These are phyloP conservation scores for Labeo rohita DNA, from an alignment of 2,113 vertebrate species.

Conservation along the genomic window DNA sequence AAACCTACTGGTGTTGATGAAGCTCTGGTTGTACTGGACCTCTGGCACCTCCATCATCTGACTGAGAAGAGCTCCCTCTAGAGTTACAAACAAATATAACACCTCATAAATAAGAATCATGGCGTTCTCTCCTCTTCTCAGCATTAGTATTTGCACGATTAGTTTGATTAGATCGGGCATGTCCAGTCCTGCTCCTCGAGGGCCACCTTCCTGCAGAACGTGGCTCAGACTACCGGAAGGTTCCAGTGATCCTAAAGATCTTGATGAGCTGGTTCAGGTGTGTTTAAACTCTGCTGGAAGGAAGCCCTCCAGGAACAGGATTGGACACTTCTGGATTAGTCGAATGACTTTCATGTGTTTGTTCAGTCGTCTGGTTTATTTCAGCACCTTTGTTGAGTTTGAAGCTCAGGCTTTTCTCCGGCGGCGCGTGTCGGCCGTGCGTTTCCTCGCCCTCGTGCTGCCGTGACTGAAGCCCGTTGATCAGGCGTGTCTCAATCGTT, in stretches of 20 bases:
- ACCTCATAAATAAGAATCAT: not conserved
- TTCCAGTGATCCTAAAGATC: not conserved
- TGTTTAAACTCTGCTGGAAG: not conserved
- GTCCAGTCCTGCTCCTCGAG: not conserved
- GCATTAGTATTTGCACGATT: not conserved
- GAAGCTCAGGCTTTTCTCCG: slow-evolving; percentile 60
- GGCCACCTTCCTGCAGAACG: not conserved
- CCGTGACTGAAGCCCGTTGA: slow-evolving; percentile 61
- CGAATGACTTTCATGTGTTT: not conserved
- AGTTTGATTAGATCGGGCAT: not conserved
- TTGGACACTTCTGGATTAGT: not conserved
- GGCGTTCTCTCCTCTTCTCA: not conserved
- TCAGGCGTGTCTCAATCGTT: not conserved
- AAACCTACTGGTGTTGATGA: slow-evolving; percentile 65
- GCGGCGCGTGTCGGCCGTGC: not conserved
- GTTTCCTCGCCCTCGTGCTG: not conserved
- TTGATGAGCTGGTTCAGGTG: not conserved
- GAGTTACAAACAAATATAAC: slow-evolving; percentile 32
- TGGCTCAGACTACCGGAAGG: not conserved
- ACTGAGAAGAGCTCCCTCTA: slow-evolving; percentile 75
- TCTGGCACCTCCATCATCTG: slow-evolving; percentile 62
- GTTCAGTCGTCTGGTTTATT: not conserved
- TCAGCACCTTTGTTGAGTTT: slow-evolving; percentile 68
- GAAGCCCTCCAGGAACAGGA: not conserved
- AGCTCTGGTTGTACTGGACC: slow-evolving; percentile 28